phyloP scores from a whole-genome alignment of 2,113 vertebrate genomes.

The Cyanocitta stelleri region DNA sequence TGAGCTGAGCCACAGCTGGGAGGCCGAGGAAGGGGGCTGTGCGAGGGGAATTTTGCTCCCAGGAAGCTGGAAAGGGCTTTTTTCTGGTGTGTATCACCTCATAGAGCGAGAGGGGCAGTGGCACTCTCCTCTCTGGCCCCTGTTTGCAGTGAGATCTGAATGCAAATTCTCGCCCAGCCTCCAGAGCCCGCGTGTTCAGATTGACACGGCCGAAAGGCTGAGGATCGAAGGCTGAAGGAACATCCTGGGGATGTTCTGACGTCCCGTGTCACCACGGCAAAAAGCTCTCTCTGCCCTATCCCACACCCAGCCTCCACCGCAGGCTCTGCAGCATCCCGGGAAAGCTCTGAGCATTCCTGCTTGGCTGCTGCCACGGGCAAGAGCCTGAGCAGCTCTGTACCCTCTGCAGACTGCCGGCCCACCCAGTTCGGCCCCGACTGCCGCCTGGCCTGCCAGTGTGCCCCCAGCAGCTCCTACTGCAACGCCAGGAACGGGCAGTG shows the following conservation, averaged over 20 bases:
- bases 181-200: neutral
- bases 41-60: neutral
- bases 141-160: accelerated
- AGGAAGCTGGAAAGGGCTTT: neutral
- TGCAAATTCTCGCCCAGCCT: neutral
- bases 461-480: slow-evolving; percentile 71
- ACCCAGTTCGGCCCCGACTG: slow-evolving; percentile 82
- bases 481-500: slow-evolving; percentile 79
- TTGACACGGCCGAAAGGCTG: neutral
- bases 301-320: accelerated
- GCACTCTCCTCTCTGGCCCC: neutral
- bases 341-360: accelerated
- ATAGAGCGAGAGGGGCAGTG: accelerated
- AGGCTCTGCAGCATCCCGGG: accelerated
- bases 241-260: too few species aligned
- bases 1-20: slow-evolving; percentile 38
- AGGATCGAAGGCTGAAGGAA: neutral
- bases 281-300: neutral
- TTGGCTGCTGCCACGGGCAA: neutral
- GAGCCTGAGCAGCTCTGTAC: neutral
- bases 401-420: slow-evolving; percentile 73
- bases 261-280: neutral
- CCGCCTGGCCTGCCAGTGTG: slow-evolving; percentile 77
- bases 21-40: accelerated
- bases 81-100: neutral